Percentiles rank a stretch among this genome's conserved stretches.
These are phyloP conservation scores for Eurystomus glaucurus DNA, from an alignment of 2,797 vertebrate species.

Conservation along the genomic window DNA sequence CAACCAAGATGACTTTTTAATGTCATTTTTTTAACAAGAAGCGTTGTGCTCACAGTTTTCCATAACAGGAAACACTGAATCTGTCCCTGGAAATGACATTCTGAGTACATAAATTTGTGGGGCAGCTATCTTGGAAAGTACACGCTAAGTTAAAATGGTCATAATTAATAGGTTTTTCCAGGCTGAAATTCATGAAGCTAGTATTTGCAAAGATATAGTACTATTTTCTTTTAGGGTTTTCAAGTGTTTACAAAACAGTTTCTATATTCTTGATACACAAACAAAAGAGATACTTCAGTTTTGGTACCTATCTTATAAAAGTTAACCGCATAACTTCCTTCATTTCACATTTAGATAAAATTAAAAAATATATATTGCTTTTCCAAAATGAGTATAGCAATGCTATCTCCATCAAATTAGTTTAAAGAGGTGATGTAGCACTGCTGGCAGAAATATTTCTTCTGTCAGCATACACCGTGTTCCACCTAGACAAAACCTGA, in stretches of 20 bases:
- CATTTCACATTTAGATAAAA: neutral
- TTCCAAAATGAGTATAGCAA: neutral
- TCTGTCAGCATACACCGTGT: neutral
- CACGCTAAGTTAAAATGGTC: neutral
- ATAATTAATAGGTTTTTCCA: neutral
- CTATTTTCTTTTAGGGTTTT: neutral
- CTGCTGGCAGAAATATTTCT: slow-evolving; percentile 8
- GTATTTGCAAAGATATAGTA: neutral
- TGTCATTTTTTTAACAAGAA: neutral
- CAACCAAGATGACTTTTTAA: neutral
- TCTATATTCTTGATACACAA: neutral
- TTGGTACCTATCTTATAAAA: neutral
- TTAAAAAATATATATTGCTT: neutral
- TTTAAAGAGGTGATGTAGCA: slow-evolving; percentile 9
- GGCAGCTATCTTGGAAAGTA: neutral
- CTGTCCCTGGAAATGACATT: neutral
- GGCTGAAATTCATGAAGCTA: neutral
- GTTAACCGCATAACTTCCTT: neutral
- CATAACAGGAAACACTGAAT: neutral
- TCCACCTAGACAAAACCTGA: slow-evolving; percentile 38
- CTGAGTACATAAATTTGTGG: neutral
- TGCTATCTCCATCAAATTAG: neutral
- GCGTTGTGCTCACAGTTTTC: neutral
- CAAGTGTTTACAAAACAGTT: neutral
- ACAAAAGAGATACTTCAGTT: neutral